Percentiles rank a stretch among this genome's conserved stretches.
Conservation (phyloP, 2,888 invertebrate species). For the Anagyrus pseudococci region DNA sequence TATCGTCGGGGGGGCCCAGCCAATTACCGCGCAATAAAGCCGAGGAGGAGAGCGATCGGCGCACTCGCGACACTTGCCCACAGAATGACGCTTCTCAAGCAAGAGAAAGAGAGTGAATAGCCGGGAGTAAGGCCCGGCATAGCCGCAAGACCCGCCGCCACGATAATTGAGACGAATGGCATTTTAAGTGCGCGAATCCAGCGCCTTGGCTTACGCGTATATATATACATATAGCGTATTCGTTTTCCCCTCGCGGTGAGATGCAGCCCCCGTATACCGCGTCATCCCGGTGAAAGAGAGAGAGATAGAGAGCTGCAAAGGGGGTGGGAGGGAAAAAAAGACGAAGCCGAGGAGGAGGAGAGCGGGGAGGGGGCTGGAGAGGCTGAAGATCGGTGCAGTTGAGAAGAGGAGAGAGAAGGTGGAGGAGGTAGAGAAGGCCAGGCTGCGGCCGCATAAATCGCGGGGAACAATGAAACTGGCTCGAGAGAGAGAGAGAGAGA, state of each 20-base stretch:
- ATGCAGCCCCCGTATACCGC: background rate
- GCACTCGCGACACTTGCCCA: too few species aligned
- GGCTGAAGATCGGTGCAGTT: too few species aligned
- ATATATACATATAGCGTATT: background rate
- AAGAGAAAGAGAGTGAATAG: too few species aligned
- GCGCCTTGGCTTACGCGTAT: background rate
- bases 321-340: constrained; percentile 3
- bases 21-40: too few species aligned
- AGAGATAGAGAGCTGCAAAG: too few species aligned
- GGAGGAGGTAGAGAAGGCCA: too few species aligned
- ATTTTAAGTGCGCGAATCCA: constrained; percentile 36
- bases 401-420: constrained; percentile 1
- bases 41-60: too few species aligned
- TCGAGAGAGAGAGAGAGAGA: too few species aligned
- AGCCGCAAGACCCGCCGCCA: background rate
- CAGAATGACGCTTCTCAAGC: too few species aligned
- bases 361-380: background rate
- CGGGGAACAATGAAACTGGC: constrained; percentile 37
- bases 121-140: too few species aligned
- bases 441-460: constrained; percentile 36
- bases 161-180: constrained; percentile 40
- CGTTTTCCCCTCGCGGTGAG: background rate
- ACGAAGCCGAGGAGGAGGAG: constrained; percentile 3
- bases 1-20: too few species aligned
- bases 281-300: background rate